Conservation (phyloP, 2,113 vertebrate species). For the Eretmochelys imbricata region DNA sequence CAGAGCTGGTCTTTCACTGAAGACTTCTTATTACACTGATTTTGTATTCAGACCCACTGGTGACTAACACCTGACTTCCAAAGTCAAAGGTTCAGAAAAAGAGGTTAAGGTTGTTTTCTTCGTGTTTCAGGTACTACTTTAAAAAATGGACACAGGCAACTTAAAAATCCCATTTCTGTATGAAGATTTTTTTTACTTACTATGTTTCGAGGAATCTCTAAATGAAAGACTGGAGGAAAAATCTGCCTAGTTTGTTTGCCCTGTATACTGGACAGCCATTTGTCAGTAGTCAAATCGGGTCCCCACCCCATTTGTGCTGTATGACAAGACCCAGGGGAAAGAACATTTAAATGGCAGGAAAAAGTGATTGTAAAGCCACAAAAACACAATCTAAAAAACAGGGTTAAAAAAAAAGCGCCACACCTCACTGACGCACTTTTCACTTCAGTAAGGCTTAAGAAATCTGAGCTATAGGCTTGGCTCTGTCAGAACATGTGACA, state of each 20-base stretch:
- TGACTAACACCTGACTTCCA: neutral
- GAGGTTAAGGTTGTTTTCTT: neutral
- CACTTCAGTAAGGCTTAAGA: neutral
- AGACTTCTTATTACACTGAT: no score
- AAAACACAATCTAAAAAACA: neutral
- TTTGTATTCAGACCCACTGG: neutral
- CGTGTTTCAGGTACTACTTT: neutral
- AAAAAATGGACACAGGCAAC: neutral
- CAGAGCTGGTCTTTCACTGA: neutral
- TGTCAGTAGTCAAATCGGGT: neutral
- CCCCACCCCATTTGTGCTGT: neutral
- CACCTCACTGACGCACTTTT: neutral
- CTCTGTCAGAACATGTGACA: neutral
- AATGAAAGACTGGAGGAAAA: constrained; percentile 4
- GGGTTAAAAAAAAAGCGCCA: neutral
- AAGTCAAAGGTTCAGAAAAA: neutral
- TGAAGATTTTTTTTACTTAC: no score
- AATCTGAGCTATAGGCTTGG: neutral
- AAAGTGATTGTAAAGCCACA: neutral
- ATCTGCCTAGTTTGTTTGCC: fast-evolving
- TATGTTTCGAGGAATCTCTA: neutral
- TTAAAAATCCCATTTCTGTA: neutral
- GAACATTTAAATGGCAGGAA: neutral
- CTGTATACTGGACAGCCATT: neutral
- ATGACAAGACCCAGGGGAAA: neutral